phyloP scores from a whole-genome alignment of 2,797 vertebrate species.

The Paramormyrops hopkinsi region DNA sequence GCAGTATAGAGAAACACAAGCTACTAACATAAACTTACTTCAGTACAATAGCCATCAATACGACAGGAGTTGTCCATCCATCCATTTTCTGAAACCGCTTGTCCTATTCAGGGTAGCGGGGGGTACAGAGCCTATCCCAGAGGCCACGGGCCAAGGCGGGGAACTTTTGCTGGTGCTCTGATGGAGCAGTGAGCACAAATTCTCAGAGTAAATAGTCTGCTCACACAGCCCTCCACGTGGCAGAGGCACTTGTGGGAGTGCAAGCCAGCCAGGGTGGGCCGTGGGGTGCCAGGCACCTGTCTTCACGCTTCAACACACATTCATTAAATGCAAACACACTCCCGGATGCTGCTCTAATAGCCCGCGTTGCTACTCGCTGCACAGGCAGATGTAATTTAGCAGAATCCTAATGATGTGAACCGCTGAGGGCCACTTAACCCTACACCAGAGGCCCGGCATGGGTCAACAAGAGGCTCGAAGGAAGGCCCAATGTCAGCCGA shows the following conservation, averaged over 20 bases:
- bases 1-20: background rate
- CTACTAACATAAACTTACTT: background rate
- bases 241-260: background rate
- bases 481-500: background rate
- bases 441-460: background rate
- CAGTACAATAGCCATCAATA: background rate
- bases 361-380: background rate
- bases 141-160: background rate
- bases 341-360: slow-evolving; percentile 38
- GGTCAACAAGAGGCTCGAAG: background rate
- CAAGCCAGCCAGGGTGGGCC: background rate
- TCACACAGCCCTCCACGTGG: background rate
- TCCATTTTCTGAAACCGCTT: background rate
- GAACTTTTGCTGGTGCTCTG: background rate
- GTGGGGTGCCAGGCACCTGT: background rate
- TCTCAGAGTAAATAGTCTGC: background rate
- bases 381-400: slow-evolving; percentile 12
- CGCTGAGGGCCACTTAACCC: background rate
- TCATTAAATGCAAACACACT: slow-evolving; percentile 65
- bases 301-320: slow-evolving; percentile 29
- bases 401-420: background rate
- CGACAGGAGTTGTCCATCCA: background rate
- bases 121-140: background rate
- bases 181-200: background rate
- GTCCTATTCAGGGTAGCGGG: background rate